Percentiles rank a stretch among this genome's conserved stretches.
These are phyloP conservation scores for Oreamnos americanus DNA, from an alignment of 2,113 vertebrate genomes.

Conservation along the genomic window DNA sequence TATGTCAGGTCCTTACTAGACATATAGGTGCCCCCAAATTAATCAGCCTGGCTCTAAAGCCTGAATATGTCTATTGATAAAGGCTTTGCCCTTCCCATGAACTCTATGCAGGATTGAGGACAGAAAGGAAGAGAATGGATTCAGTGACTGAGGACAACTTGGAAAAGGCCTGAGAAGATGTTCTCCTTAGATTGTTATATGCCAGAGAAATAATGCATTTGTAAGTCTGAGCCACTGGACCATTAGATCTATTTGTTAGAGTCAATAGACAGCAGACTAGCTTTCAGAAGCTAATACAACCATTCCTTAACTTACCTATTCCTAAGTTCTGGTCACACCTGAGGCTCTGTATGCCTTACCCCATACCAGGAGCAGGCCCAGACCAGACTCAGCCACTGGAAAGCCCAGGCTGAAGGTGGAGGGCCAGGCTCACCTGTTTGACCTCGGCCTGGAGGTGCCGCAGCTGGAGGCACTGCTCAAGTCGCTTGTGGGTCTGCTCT, in stretches of 20 bases:
- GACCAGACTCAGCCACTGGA: not conserved
- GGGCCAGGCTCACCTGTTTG: slow-evolving; percentile 89
- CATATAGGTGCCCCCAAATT: not conserved
- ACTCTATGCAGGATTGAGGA: not conserved
- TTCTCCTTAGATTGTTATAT: not conserved
- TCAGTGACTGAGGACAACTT: not conserved
- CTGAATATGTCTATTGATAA: not conserved
- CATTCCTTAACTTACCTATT: not conserved
- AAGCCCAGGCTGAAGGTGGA: not conserved
- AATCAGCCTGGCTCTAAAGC: not conserved
- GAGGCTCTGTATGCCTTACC: not conserved
- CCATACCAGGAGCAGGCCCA: not conserved
- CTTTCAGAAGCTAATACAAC: not conserved
- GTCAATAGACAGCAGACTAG: not conserved
- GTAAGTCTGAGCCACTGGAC: not conserved
- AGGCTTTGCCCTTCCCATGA: not conserved
- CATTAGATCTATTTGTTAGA: not conserved
- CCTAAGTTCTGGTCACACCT: not conserved
- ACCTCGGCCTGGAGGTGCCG: slow-evolving; percentile 97
- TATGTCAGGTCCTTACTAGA: not conserved
- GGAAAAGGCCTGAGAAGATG: not conserved
- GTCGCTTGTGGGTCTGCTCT: slow-evolving; percentile 92
- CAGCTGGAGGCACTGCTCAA: slow-evolving; percentile 95
- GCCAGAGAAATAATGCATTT: not conserved
- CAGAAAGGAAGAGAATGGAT: not conserved